phyloP scores from a whole-genome alignment of 2,888 invertebrate genomes.

The Drosophila subsilvestris region DNA sequence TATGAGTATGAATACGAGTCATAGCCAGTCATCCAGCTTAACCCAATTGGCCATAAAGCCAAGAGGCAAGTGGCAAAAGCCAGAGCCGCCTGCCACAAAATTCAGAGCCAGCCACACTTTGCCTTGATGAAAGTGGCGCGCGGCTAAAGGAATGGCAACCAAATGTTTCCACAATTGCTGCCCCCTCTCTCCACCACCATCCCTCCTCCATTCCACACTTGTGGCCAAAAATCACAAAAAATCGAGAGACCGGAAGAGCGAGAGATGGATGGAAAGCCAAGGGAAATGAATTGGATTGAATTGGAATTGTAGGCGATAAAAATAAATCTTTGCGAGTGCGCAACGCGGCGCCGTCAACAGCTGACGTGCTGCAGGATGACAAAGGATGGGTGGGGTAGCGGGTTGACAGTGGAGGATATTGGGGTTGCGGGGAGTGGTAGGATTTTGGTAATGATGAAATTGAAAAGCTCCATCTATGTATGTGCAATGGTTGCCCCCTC shows the following conservation, averaged over 20 bases:
- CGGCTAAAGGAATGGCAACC: slow-evolving; percentile 33
- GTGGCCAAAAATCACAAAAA: slow-evolving; percentile 42
- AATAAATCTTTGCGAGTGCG: slow-evolving; percentile 81
- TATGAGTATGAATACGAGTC: slow-evolving; percentile 7
- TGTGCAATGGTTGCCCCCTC: slow-evolving; percentile 21
- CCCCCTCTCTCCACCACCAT: not conserved
- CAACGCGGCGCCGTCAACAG: slow-evolving; percentile 71
- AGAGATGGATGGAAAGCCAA: slow-evolving; percentile 31
- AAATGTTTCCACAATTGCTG: slow-evolving; percentile 44
- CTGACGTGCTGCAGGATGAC: slow-evolving; percentile 57
- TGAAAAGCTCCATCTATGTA: slow-evolving; percentile 40
- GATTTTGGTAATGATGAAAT: slow-evolving; percentile 47
- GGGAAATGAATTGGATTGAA: slow-evolving; percentile 79
- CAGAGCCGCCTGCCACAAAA: not conserved
- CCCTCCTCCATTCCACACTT: slow-evolving; percentile 11
- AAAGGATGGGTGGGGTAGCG: not conserved
- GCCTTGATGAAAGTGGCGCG: slow-evolving; percentile 55
- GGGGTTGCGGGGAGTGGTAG: not conserved
- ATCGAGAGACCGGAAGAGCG: slow-evolving; percentile 7
- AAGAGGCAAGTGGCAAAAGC: slow-evolving; percentile 25
- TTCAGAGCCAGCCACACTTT: slow-evolving; percentile 30
- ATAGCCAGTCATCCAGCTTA: slow-evolving; percentile 22
- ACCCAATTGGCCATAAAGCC: slow-evolving; percentile 58
- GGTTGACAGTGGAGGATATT: too few species aligned
- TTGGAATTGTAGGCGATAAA: slow-evolving; percentile 82